Conservation (phyloP, 2,888 invertebrate species). For the Dendrolimus houi region DNA sequence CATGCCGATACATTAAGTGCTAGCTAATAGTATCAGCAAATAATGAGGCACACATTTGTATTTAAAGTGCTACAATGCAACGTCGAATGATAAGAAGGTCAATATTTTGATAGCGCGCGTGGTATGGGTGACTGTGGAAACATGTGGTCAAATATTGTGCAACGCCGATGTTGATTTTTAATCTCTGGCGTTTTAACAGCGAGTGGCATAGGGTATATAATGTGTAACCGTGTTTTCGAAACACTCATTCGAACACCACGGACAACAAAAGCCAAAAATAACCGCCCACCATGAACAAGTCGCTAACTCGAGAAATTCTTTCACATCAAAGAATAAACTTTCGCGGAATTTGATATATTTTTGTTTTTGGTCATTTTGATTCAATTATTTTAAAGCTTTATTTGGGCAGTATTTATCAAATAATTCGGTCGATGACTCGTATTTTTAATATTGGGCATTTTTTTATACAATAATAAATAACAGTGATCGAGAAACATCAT, state of each 20-base stretch:
- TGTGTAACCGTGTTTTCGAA: slow-evolving; percentile 48
- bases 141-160: slow-evolving; percentile 73
- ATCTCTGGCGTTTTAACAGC: slow-evolving; percentile 30
- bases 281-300: slow-evolving; percentile 54
- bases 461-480: too few relatives aligned
- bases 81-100: slow-evolving; percentile 63
- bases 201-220: slow-evolving; percentile 41
- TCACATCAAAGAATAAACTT: slow-evolving; percentile 57
- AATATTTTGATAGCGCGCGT: slow-evolving; percentile 72
- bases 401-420: too few relatives aligned
- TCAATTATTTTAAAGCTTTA: too few relatives aligned
- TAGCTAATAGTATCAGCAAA: slow-evolving; percentile 65
- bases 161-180: slow-evolving; percentile 48
- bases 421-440: too few relatives aligned
- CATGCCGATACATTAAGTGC: slow-evolving; percentile 52
- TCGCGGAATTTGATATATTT: slow-evolving; percentile 34
- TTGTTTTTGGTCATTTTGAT: too few relatives aligned
- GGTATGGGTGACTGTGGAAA: slow-evolving; percentile 46
- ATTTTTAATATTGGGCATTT: too few relatives aligned
- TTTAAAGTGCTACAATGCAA: slow-evolving; percentile 56
- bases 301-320: slow-evolving; percentile 58
- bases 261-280: slow-evolving; percentile 48
- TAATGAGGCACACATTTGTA: slow-evolving; percentile 53
- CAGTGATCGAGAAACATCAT: too few relatives aligned
- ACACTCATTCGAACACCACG: slow-evolving; percentile 29